Evolutionary conservation across 2,113 vertebrate species (phyloP), one percentile per base, ranked within the genome.

Genomic region (Archilochus colubris): DNA sequence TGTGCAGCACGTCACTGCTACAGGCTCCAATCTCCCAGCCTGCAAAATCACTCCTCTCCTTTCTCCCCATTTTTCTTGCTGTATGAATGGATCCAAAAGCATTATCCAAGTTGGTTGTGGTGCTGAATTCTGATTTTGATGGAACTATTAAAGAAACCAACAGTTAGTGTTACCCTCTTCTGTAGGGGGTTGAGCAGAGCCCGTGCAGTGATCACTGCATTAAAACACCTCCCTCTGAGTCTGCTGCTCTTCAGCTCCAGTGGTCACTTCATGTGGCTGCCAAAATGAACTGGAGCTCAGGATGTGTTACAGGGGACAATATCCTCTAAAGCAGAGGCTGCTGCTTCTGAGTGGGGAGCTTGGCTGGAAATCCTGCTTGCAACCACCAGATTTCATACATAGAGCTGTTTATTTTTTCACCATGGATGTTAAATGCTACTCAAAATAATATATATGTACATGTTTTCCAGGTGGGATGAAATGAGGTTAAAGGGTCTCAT

Each of bases 41-140:
- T 84, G 81, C 50, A 82, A 94, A 94, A 89, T 51, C 91, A 36
- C 72, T 91, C 51, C 66, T 76, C 43, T 92, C 74, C 43, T 53
- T 55, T 80, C 68, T 78, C 64, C 61, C 44, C 21, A 24, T 81
- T 94, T 82, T 89, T 93, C 78, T 87, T 89, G 46, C 84, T 82
- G 43, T 70, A 74, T 82, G 93, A 92, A 79, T 91, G 59, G 81
- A 64, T 82, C 73, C 61, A 59, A 63, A 82, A 76, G 84, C 28
- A 54, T 89, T 93, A 84, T 58, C 62, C 14, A 76, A 79, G 67
- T 18, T 84, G 27, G 33, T 36, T 89, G 83, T 1, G 3, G 51
- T 44, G 73, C 75, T 43, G 40, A 69, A 87, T 50, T 55, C 89
- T 66, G 89, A 76, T 87, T 96, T 82, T 85, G 87, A 97, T 91